Evolutionary conservation across 1,140 invertebrate species (phyloP).

Genomic region (Drosophila truncata): DNA sequence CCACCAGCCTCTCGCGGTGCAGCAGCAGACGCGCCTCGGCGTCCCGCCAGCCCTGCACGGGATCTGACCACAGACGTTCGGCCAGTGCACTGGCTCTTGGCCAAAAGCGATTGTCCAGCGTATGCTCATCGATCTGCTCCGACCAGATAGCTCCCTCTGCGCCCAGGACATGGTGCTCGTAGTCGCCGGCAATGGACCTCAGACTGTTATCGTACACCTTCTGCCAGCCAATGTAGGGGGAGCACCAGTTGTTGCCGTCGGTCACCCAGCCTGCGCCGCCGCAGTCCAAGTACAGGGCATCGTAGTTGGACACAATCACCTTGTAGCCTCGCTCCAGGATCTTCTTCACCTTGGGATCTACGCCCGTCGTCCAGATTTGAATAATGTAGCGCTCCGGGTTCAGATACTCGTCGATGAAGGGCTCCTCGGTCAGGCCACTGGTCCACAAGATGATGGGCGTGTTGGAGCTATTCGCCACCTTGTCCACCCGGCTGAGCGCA

Average conservation of each 20-base stretch:
- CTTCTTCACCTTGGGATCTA: slow-evolving; percentile 88
- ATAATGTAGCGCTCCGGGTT: slow-evolving; percentile 92
- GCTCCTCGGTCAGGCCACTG: slow-evolving; percentile 90
- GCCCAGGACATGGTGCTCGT: slow-evolving; percentile 88
- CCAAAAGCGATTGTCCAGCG: slow-evolving; percentile 90
- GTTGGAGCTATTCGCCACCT: slow-evolving; percentile 80
- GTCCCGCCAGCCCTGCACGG: slow-evolving; percentile 87
- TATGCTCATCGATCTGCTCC: slow-evolving; percentile 90
- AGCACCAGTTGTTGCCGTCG: slow-evolving; percentile 93
- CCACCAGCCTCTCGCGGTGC: slow-evolving; percentile 89
- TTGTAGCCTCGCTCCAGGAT: slow-evolving; percentile 90
- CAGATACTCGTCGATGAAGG: slow-evolving; percentile 89
- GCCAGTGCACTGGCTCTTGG: slow-evolving; percentile 92
- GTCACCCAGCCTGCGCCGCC: slow-evolving; percentile 89
- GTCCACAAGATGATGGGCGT: slow-evolving; percentile 93
- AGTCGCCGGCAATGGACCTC: slow-evolving; percentile 86
- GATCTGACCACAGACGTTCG: slow-evolving; percentile 92
- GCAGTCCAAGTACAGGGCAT: slow-evolving; percentile 94
- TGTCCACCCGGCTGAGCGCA: slow-evolving; percentile 88
- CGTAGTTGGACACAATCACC: slow-evolving; percentile 94
- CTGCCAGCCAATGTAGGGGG: slow-evolving; percentile 95
- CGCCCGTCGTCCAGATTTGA: slow-evolving; percentile 91
- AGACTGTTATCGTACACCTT: slow-evolving; percentile 93
- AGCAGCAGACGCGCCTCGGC: slow-evolving; percentile 90
- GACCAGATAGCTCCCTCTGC: slow-evolving; percentile 93